Evolutionary conservation across 2,888 invertebrate species (phyloP).

Genomic region (Lutraria lutraria): DNA sequence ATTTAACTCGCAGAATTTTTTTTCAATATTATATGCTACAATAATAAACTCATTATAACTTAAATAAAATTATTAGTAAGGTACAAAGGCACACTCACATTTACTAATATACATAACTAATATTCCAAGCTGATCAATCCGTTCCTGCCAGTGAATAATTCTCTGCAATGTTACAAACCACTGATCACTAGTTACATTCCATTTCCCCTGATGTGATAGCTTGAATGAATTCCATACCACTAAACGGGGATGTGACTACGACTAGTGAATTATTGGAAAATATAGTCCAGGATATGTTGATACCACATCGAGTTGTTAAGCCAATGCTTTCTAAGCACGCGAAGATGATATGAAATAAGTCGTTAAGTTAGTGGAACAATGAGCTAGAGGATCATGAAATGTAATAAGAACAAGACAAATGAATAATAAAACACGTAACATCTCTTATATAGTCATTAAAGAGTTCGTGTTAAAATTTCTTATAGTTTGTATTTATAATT

Average conservation of each 20-base stretch:
- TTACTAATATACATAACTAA: neutral
- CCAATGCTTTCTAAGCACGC: constrained; percentile 4
- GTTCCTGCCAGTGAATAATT: constrained; percentile 16
- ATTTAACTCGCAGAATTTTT: too few relatives aligned
- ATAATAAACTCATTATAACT: too few relatives aligned
- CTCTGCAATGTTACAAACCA: neutral
- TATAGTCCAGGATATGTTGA: constrained; percentile 18
- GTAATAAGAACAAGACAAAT: constrained; percentile 1
- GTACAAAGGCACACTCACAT: neutral
- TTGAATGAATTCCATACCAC: constrained; percentile 16
- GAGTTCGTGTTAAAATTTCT: neutral
- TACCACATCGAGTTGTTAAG: constrained; percentile 15
- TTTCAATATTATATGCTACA: too few relatives aligned
- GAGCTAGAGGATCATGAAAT: neutral
- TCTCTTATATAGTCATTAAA: neutral
- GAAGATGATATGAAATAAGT: constrained; percentile 13
- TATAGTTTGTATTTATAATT: neutral
- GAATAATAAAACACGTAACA: constrained; percentile 16
- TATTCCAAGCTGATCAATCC: neutral
- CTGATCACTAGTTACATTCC: constrained; percentile 17
- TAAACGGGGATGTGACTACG: neutral
- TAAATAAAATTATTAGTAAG: too few relatives aligned
- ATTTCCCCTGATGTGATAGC: neutral
- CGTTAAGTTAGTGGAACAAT: constrained; percentile 2
- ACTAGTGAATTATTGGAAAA: constrained; percentile 9